phyloP scores from a whole-genome alignment of 2,113 vertebrate genomes.

The Mirounga angustirostris region DNA sequence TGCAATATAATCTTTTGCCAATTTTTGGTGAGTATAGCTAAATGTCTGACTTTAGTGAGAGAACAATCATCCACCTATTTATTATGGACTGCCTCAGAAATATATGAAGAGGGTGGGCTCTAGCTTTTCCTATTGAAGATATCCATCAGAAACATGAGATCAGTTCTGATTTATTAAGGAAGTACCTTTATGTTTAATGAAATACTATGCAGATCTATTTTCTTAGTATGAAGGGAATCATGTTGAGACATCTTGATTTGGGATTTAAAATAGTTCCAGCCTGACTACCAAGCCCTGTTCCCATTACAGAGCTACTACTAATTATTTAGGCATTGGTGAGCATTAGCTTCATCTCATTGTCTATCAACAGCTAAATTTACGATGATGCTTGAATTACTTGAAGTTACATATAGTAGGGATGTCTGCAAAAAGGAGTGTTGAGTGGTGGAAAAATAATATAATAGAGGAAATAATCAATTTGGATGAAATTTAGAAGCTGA shows the following conservation, averaged over 20 bases:
- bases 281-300: constrained; percentile 38
- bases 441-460: constrained; percentile 75
- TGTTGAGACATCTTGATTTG: constrained; percentile 73
- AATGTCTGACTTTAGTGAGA: constrained; percentile 8
- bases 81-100: background rate
- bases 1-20: background rate
- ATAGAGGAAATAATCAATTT: background rate
- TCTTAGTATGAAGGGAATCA: constrained; percentile 77
- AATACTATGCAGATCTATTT: constrained; percentile 73
- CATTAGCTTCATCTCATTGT: constrained; percentile 79
- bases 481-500: constrained; percentile 76
- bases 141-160: constrained; percentile 31
- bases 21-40: background rate
- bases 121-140: background rate
- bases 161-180: constrained; percentile 70
- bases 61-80: background rate
- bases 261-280: constrained; percentile 77
- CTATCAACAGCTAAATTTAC: constrained; percentile 80
- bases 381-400: constrained; percentile 77
- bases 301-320: constrained; percentile 70
- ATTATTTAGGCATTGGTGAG: constrained; percentile 80
- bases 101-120: background rate
- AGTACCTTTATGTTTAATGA: constrained; percentile 74
- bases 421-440: constrained; percentile 81
- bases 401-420: constrained; percentile 77